Evolutionary conservation across 2,113 vertebrate genomes (phyloP), one percentile per base, ranked within the genome.

Genomic region (Sialia sialis): DNA sequence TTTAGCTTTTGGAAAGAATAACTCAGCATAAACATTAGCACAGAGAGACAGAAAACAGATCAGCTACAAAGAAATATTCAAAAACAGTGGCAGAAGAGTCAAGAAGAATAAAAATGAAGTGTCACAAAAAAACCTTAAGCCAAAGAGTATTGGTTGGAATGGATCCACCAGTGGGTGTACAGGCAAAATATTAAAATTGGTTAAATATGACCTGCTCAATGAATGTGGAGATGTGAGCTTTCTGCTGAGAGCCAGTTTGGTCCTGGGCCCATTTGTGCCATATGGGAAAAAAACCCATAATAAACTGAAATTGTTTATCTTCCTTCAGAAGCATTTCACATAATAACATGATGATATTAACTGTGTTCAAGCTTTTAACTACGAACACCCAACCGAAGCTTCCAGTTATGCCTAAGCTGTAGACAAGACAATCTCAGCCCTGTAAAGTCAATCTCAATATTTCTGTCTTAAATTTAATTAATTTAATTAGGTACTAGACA

Each of bases 291-390:
- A 88, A 93, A 91, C 66, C n/a, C 20, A 44, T 66, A 85, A 62
- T 56, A 87, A 89, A 82, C 78, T 78, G 68, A 84, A 91, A 75
- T 72, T 64, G 72, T 86, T 92, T 89, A 9, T 89, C 73, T 93
- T 95, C 48, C 51, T 84, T 44, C 43, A 66, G 59, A 95, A 89
- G 62, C 69, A 59, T 78, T 84, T 67, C 78, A 36, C 36, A n/a
- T 87, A 72, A 44, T 41, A 85, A 64, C 39, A 38, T 16, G 52
- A 79, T n/a, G 27, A 70, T 89, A 32, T 84, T 82, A 82, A 83
- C 46, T 32, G 49, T 22, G 23, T 89, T 93, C 36, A 52, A 27
- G 54, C 66, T 76, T 87, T 87, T 76, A 68, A 63, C 77, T 69
- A 63, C 78, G 73, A 82, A 64, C 19, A 56, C 34, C 12, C 54